A percentile compares a stretch with the other conserved stretches of the same genome.
phyloP scores from a whole-genome alignment of 2,113 vertebrate genomes.

The Cryptotis parvus region DNA sequence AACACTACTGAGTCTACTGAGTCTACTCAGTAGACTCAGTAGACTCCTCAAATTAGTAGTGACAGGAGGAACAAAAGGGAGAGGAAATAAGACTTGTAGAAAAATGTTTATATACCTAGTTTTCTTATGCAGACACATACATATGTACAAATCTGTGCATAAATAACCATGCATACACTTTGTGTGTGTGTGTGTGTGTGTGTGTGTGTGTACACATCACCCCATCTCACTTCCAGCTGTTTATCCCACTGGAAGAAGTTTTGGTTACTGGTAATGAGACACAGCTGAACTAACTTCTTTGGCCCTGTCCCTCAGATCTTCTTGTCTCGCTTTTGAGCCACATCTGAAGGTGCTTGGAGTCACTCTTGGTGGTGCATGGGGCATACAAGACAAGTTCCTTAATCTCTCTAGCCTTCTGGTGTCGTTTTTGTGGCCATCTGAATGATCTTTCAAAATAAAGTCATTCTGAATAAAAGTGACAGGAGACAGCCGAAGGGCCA shows the following conservation, averaged over 20 bases:
- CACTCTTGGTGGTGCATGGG: too few species aligned
- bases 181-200: too few species aligned
- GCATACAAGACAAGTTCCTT: too few species aligned
- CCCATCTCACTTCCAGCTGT: constrained; percentile 23
- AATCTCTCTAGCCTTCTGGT: constrained; percentile 7
- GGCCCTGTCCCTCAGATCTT: constrained; percentile 45
- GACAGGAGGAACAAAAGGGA: not conserved
- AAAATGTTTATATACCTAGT: constrained; percentile 19
- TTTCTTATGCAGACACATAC: constrained; percentile 37
- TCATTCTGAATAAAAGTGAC: too few species aligned
- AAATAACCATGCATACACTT: not conserved
- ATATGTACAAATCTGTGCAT: not conserved
- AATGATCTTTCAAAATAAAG: constrained; percentile 62
- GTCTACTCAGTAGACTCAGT: too few species aligned
- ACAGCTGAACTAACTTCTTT: constrained; percentile 64
- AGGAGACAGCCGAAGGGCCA: too few species aligned
- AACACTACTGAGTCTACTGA: too few species aligned
- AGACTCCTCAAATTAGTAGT: constrained; percentile 6
- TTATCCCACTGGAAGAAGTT: constrained; percentile 44
- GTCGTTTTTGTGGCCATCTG: constrained; percentile 65
- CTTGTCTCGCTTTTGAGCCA: not conserved
- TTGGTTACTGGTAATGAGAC: constrained; percentile 70
- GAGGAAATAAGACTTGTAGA: not conserved
- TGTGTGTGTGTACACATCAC: not conserved
- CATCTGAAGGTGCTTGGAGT: too few species aligned